Conservation (phyloP, 2,888 invertebrate species). For the Acleris cristana region DNA sequence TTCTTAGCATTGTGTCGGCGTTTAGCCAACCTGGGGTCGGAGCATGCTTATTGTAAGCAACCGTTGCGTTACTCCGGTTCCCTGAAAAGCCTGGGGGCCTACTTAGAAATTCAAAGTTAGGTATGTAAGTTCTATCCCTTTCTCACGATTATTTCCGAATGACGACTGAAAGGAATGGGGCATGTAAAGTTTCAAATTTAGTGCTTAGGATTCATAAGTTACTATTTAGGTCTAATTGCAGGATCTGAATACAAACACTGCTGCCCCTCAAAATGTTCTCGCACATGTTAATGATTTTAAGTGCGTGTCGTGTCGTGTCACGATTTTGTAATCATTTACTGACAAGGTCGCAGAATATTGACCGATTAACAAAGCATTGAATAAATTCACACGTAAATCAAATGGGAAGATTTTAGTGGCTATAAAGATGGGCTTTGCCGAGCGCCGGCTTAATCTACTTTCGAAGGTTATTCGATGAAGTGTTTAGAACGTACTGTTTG, state of each 20-base stretch:
- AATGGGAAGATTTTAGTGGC: conserved; percentile 30
- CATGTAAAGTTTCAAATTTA: no score
- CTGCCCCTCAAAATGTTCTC: conserved; percentile 52
- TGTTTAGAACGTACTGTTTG: conserved; percentile 26
- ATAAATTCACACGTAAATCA: conserved; percentile 37
- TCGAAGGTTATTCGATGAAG: conserved; percentile 28
- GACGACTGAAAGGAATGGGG: no score
- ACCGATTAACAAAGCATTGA: conserved; percentile 38
- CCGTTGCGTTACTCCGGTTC: conserved; percentile 62
- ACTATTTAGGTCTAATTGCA: conserved; percentile 62
- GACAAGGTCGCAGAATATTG: conserved; percentile 43
- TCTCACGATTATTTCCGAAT: no score
- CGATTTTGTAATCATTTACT: conserved; percentile 58
- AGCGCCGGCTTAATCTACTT: conserved; percentile 24
- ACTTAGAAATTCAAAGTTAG: no score
- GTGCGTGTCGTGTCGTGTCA: conserved; percentile 52
- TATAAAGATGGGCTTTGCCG: conserved; percentile 27
- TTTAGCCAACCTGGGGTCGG: conserved; percentile 73
- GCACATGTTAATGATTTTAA: conserved; percentile 56
- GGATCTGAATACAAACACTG: conserved; percentile 47
- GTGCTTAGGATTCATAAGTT: no score
- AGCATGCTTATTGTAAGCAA: conserved; percentile 66
- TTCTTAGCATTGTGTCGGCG: conserved; percentile 69
- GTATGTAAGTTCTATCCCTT: no score
- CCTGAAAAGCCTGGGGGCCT: conserved; percentile 57